These are phyloP conservation scores for Myrmecophaga tridactyla DNA, from an alignment of 2,113 vertebrate genomes.

Conservation along the genomic window DNA sequence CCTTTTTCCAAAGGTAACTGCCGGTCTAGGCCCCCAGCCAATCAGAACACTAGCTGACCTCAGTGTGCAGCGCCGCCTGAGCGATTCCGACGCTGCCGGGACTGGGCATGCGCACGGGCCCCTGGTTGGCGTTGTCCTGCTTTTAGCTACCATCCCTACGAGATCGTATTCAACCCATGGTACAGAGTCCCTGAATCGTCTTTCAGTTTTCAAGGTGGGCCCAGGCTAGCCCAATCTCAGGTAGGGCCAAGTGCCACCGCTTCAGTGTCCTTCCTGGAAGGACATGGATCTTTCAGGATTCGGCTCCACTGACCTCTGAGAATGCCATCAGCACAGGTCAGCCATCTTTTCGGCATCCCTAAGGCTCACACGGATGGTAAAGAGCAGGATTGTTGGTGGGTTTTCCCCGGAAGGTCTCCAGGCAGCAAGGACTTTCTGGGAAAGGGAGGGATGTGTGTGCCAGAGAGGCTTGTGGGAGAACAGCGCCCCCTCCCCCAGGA, in stretches of 20 bases:
- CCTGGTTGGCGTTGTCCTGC: not conserved
- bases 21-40: fast-evolving
- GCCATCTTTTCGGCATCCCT: not conserved
- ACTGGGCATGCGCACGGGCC: fast-evolving
- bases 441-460: not conserved
- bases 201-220: not conserved
- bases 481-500: too few relatives aligned
- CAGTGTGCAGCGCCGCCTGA: not conserved
- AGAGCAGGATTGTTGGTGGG: not conserved
- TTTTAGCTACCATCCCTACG: not conserved
- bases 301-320: not conserved
- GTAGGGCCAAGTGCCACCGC: not conserved
- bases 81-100: conserved; percentile 47
- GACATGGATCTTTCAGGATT: fast-evolving
- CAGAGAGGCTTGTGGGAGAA: not conserved
- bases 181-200: fast-evolving
- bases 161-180: not conserved
- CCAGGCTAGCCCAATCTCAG: not conserved
- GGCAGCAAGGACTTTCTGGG: fast-evolving
- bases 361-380: fast-evolving
- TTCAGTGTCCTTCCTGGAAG: not conserved
- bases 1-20: conserved; percentile 58
- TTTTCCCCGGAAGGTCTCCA: not conserved
- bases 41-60: fast-evolving
- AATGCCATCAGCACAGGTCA: not conserved